These are phyloP conservation scores for Heterohyrax brucei DNA, from an alignment of 2,797 vertebrate species.

Conservation along the genomic window DNA sequence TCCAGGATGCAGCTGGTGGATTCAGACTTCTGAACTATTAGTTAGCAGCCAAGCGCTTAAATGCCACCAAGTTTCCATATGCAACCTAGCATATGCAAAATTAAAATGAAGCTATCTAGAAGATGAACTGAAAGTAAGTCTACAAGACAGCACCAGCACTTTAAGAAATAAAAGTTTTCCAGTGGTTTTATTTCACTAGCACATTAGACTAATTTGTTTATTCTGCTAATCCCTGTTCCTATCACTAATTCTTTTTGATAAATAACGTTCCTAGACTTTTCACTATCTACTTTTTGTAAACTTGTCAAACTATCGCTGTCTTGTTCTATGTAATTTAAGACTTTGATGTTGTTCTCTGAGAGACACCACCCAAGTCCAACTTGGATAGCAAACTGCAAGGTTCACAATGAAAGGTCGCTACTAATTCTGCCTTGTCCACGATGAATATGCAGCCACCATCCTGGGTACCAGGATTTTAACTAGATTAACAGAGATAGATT, in stretches of 20 bases:
- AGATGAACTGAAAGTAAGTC: background rate
- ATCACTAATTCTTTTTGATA: conserved; percentile 88
- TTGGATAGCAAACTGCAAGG: conserved; percentile 75
- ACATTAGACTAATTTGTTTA: conserved; percentile 85
- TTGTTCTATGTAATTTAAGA: conserved; percentile 84
- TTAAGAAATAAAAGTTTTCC: conserved; percentile 76
- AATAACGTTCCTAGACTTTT: conserved; percentile 86
- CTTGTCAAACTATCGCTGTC: conserved; percentile 87
- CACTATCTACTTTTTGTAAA: conserved; percentile 85
- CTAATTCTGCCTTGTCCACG: conserved; percentile 70
- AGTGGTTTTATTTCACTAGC: conserved; percentile 85
- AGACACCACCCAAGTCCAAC: conserved; percentile 69
- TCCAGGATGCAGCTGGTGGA: no score
- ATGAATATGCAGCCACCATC: conserved; percentile 61
- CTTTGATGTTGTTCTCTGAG: conserved; percentile 79
- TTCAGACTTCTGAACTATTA: no score
- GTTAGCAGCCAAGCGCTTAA: no score
- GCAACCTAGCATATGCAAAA: background rate
- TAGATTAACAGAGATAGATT: conserved; percentile 60
- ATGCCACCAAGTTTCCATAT: background rate
- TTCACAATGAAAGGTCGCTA: conserved; percentile 77
- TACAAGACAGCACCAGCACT: background rate
- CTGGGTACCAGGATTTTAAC: conserved; percentile 69
- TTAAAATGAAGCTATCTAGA: conserved; percentile 46
- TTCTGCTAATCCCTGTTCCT: conserved; percentile 88